Base-by-base conservation (phyloP, 2,113 vertebrate genomes). In the Proteles cristata region DNA sequence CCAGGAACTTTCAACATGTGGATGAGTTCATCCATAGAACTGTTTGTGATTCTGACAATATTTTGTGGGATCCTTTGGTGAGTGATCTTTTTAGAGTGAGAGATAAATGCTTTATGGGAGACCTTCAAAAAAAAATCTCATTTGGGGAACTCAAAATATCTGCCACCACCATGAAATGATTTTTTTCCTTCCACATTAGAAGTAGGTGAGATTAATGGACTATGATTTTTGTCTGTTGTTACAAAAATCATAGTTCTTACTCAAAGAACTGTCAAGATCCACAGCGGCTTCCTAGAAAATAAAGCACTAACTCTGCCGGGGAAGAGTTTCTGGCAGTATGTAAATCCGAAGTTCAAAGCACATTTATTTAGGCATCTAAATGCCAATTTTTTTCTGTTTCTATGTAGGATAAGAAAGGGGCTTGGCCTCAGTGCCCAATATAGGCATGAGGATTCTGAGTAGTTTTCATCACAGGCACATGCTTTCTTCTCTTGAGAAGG, bases 41-140 rank as follows among this genome's bases (percentile, higher is more conserved):
- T 84, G 11, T 39, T 48, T 73, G 48, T 92, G 55, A 83, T 31
- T 77, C 48, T 77, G n/a, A 88, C 95, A 83, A 86, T 74, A 94
- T 76, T 86, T 61, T 83, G 25, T 87, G 15, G 26, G 0, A 7
- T 69, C 74, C 21, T 39, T 91, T 26, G 45, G 11, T 89, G 28
- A 88, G 53, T 76, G 53, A 66, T 66, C 15, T 81, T 81, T 61
- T 85, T 69, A 68, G 21, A 82, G 7, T 16, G 61, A 84, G 48
- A 93, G 39, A 76, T 92, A 6, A 92, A 83, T 69, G n/a, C 2
- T 14, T 91, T 93, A 28, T 35, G 21, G 9, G 23, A 91, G 31
- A 55, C 39, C 45, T 43, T 82, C 12, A 81, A 39, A 80, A 77
- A 90, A 77, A 90, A 81, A 82, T 89, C 58, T 68, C 45, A 82